Evolutionary conservation across 2,888 invertebrate genomes (phyloP).

Genomic region (Dromius quadrimaculatus): DNA sequence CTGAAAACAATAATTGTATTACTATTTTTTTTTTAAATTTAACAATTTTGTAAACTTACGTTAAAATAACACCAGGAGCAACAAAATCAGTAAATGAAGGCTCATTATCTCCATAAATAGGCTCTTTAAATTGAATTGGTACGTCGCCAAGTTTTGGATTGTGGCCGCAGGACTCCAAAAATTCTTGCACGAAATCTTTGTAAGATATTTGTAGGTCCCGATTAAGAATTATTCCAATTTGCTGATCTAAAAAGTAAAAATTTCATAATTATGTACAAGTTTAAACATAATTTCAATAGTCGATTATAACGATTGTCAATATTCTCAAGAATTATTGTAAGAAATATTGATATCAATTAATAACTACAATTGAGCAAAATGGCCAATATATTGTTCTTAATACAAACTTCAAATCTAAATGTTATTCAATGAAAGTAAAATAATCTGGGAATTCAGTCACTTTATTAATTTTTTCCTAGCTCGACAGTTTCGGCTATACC

Average conservation of each 20-base stretch:
- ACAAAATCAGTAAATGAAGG: constrained; percentile 97
- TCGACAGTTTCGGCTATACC: too few species aligned
- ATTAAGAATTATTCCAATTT: constrained; percentile 91
- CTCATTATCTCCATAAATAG: constrained; percentile 88
- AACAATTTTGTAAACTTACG: constrained; percentile 90
- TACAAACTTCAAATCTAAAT: too few species aligned
- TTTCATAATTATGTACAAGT: too few species aligned
- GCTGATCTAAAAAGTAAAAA: constrained; percentile 85
- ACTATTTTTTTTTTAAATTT: not conserved
- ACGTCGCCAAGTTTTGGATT: constrained; percentile 90
- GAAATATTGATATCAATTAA: too few species aligned
- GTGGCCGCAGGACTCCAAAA: constrained; percentile 79
- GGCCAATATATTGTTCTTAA: too few species aligned
- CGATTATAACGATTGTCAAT: too few species aligned
- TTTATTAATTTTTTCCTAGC: too few species aligned
- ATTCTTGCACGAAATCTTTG: constrained; percentile 83
- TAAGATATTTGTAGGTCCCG: constrained; percentile 88
- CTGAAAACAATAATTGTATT: constrained; percentile 68
- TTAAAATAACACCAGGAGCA: constrained; percentile 93
- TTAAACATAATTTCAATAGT: too few species aligned
- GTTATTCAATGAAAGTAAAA: too few species aligned
- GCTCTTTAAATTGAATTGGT: constrained; percentile 89
- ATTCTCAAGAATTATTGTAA: too few species aligned
- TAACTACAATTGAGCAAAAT: too few species aligned
- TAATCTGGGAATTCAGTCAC: too few species aligned